Conservation (phyloP, 2,113 vertebrate genomes). For the Apteryx mantelli region DNA sequence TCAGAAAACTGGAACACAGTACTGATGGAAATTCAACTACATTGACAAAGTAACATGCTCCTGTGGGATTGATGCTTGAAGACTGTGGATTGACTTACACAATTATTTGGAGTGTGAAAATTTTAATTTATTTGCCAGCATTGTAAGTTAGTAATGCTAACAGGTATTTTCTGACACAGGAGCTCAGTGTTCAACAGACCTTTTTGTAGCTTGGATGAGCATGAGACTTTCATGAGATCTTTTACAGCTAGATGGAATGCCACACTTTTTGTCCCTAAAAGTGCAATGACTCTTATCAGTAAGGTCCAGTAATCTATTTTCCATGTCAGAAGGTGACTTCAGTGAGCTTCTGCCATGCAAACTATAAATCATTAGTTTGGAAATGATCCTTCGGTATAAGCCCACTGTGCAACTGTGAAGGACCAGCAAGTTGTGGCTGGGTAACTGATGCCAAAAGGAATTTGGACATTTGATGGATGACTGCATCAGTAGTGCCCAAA, state of each 20-base stretch:
- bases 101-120: not conserved
- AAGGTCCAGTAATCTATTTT: not conserved
- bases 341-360: not conserved
- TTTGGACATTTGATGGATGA: not conserved
- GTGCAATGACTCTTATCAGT: not conserved
- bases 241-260: not conserved
- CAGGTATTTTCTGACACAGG: no score
- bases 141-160: not conserved
- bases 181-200: not conserved
- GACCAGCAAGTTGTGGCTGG: not conserved
- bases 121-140: not conserved
- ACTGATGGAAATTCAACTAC: not conserved
- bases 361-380: not conserved
- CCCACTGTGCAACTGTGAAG: not conserved
- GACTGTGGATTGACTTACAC: not conserved
- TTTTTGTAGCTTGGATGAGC: not conserved
- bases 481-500: not conserved
- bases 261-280: not conserved
- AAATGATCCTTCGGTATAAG: not conserved
- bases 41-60: not conserved
- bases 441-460: not conserved
- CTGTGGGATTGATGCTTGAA: not conserved
- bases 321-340: not conserved
- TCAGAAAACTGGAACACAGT: not conserved
- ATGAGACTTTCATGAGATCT: not conserved